A percentile compares a stretch with the other conserved stretches of the same genome.
Evolutionary conservation across 2,113 vertebrate genomes (phyloP).

Genomic region (Pterocles burchelli): DNA sequence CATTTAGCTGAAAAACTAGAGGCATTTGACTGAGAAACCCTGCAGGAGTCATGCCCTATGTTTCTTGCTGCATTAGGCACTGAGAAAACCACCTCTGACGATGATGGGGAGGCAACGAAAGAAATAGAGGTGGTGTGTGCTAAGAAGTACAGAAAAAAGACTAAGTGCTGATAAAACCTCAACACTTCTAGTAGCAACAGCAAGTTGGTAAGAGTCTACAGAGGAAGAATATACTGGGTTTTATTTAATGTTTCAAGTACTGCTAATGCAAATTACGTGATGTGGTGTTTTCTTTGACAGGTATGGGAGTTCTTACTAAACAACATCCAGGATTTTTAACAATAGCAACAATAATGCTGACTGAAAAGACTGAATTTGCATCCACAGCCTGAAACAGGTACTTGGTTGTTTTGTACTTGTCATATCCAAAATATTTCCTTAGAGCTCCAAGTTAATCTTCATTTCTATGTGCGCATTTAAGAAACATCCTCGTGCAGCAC

Average conservation of each 20-base stretch:
- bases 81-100: not conserved
- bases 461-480: not conserved
- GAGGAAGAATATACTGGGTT: not conserved
- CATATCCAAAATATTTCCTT: not conserved
- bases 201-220: not conserved
- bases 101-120: not conserved
- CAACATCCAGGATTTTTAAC: not conserved
- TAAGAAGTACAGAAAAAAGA: not conserved
- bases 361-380: not conserved
- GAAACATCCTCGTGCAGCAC: not conserved
- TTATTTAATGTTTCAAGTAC: not conserved
- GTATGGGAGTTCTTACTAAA: not conserved
- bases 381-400: not conserved
- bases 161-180: not conserved
- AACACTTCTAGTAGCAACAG: not conserved
- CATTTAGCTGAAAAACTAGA: not conserved
- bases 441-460: not conserved
- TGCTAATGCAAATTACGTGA: not conserved
- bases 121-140: not conserved
- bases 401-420: not conserved
- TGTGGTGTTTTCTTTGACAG: not conserved
- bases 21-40: not conserved
- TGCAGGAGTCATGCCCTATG: not conserved
- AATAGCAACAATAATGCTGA: not conserved
- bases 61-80: not conserved